Conservation (phyloP, 2,888 invertebrate genomes). For the Cheilosia variabilis region DNA sequence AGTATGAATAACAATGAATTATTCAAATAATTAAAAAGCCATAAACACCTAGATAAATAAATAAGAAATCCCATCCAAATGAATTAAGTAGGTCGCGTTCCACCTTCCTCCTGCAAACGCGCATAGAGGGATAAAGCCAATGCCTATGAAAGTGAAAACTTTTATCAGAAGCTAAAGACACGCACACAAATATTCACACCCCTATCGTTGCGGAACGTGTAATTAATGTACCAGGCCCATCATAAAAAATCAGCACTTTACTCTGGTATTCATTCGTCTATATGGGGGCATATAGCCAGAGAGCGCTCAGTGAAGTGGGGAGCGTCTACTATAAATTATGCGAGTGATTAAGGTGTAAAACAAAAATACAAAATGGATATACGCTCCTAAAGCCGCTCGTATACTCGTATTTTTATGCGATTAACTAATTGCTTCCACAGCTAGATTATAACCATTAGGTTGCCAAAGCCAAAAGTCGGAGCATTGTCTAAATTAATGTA, state of each 20-base stretch:
- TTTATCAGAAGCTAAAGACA: constrained; percentile 13
- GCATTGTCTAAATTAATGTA: constrained; percentile 3
- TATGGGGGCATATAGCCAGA: background rate
- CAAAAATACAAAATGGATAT: constrained; percentile 8
- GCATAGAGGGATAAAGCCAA: too few relatives aligned
- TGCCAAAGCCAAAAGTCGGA: background rate
- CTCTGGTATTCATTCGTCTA: constrained; percentile 5
- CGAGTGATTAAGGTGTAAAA: constrained; percentile 38
- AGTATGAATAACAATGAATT: constrained; percentile 42
- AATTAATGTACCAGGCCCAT: constrained; percentile 65
- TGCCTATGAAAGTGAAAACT: constrained; percentile 1
- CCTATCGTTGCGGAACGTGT: constrained; percentile 34
- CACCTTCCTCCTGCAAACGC: background rate
- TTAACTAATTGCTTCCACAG: constrained; percentile 40
- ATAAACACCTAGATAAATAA: constrained; percentile 55
- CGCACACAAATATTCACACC: constrained; percentile 8
- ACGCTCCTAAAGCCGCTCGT: background rate
- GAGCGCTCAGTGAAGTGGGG: constrained; percentile 6
- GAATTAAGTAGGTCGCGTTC: constrained; percentile 49
- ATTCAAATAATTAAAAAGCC: constrained; percentile 61
- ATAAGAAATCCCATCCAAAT: constrained; percentile 51
- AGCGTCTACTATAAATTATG: constrained; percentile 44
- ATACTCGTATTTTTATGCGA: constrained; percentile 29
- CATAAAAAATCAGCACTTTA: constrained; percentile 56
- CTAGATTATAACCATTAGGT: background rate